phyloP scores from a whole-genome alignment of 2,113 vertebrate species.

The Neodon shergylaensis region DNA sequence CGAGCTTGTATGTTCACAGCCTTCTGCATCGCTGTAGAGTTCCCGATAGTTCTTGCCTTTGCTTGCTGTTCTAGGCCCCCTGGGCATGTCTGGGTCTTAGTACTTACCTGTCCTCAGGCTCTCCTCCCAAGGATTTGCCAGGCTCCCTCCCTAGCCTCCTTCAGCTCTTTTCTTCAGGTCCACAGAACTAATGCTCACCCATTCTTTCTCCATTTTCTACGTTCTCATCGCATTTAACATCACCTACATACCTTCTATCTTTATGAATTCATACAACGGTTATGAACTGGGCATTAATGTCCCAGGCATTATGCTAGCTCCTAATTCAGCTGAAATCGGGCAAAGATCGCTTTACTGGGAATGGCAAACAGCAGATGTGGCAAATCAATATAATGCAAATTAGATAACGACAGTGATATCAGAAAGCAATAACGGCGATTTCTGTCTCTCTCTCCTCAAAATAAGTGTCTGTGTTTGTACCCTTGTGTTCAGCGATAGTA shows the following conservation, averaged over 20 bases:
- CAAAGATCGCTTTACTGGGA: neutral
- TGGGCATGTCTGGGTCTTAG: neutral
- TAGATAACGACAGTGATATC: neutral
- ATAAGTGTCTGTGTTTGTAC: neutral
- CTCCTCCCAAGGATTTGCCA: neutral
- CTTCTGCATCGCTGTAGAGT: neutral
- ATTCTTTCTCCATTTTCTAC: neutral
- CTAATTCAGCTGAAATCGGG: neutral
- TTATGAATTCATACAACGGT: neutral
- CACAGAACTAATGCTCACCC: neutral
- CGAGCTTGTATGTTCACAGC: neutral
- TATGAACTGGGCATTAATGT: neutral
- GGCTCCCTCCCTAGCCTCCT: neutral
- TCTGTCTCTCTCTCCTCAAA: neutral
- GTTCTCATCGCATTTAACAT: neutral
- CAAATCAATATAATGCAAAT: neutral
- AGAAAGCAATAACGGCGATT: neutral
- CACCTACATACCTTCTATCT: neutral
- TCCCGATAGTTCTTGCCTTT: neutral
- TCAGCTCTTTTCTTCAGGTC: neutral
- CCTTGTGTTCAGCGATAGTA: too few relatives aligned
- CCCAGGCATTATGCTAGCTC: neutral
- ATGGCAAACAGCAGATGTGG: neutral
- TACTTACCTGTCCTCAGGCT: neutral
- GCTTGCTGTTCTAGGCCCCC: neutral